Evolutionary conservation across 2,113 vertebrate genomes (phyloP).

Genomic region (Vanacampus margaritifer): DNA sequence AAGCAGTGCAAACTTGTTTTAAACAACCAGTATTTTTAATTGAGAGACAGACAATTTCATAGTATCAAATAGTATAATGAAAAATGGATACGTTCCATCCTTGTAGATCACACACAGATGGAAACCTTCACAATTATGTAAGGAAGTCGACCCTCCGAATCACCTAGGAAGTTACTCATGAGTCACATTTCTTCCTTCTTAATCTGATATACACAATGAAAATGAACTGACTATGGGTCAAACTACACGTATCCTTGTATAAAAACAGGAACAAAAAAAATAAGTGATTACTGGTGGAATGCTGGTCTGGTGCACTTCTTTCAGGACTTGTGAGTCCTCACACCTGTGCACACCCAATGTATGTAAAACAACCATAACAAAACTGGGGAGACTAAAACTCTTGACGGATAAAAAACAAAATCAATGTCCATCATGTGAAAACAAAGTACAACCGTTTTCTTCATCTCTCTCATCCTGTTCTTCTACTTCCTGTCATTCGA

Average conservation of each 20-base stretch:
- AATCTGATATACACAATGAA: slow-evolving; percentile 30
- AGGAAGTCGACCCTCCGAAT: slow-evolving; percentile 24
- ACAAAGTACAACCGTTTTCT: slow-evolving; percentile 37
- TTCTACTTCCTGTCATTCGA: slow-evolving; percentile 90
- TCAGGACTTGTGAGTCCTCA: slow-evolving; percentile 22
- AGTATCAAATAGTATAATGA: slow-evolving; percentile 54
- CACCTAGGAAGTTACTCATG: slow-evolving; percentile 7
- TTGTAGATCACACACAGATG: slow-evolving; percentile 27
- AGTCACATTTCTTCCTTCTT: slow-evolving; percentile 6
- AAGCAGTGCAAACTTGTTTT: background rate
- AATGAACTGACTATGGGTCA: slow-evolving; percentile 34
- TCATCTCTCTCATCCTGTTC: slow-evolving; percentile 37
- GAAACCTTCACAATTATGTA: slow-evolving; percentile 38
- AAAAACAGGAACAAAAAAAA: slow-evolving; percentile 33
- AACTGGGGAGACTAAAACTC: slow-evolving; percentile 59
- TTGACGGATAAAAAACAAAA: slow-evolving; percentile 34
- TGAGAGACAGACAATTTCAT: slow-evolving; percentile 56
- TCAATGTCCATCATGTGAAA: slow-evolving; percentile 49
- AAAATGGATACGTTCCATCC: slow-evolving; percentile 12
- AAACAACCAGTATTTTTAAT: slow-evolving; percentile 56
- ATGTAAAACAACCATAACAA: slow-evolving; percentile 24
- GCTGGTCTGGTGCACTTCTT: slow-evolving; percentile 35
- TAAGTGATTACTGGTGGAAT: slow-evolving; percentile 57
- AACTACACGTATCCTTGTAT: slow-evolving; percentile 53
- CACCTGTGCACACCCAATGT: slow-evolving; percentile 38